Percentiles rank a stretch among this genome's conserved stretches.
These are phyloP conservation scores for Ferdinandea cuprea DNA, from an alignment of 2,888 invertebrate species.

Conservation along the genomic window DNA sequence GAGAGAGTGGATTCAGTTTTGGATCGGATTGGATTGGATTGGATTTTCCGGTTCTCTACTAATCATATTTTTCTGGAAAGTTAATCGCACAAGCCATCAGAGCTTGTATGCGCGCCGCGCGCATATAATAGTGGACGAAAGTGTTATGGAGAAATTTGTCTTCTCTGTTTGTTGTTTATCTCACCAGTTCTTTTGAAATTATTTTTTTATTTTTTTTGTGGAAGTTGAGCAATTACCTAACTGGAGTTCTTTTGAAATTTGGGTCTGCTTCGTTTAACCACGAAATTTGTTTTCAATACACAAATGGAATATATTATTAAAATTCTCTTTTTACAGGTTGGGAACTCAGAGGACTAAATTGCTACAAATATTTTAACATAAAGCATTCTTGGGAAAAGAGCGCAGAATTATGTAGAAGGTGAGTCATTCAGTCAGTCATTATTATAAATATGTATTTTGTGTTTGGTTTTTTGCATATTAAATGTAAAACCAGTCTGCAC, in stretches of 20 bases:
- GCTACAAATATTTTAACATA: conserved; percentile 97
- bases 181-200: background rate
- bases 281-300: background rate
- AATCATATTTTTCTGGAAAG: conserved; percentile 70
- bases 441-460: conserved; percentile 9
- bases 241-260: conserved; percentile 8
- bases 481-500: conserved; percentile 50
- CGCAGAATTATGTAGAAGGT: conserved; percentile 97
- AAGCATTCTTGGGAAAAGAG: conserved; percentile 98
- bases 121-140: conserved; percentile 22
- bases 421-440: conserved; percentile 81
- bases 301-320: background rate
- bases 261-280: background rate
- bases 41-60: conserved; percentile 70
- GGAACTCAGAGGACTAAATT: conserved; percentile 95
- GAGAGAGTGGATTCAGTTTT: conserved; percentile 67
- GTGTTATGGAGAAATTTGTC: conserved; percentile 60
- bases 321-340: conserved; percentile 88
- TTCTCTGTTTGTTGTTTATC: conserved; percentile 1
- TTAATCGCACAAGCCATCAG: conserved; percentile 51
- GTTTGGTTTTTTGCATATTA: conserved; percentile 19
- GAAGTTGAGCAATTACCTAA: conserved; percentile 22
- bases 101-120: background rate
- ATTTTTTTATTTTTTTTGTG: background rate
- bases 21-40: conserved; percentile 59